These are phyloP conservation scores for Brachionus calyciflorus DNA, from an alignment of 1,140 invertebrate species.

Conservation along the genomic window DNA sequence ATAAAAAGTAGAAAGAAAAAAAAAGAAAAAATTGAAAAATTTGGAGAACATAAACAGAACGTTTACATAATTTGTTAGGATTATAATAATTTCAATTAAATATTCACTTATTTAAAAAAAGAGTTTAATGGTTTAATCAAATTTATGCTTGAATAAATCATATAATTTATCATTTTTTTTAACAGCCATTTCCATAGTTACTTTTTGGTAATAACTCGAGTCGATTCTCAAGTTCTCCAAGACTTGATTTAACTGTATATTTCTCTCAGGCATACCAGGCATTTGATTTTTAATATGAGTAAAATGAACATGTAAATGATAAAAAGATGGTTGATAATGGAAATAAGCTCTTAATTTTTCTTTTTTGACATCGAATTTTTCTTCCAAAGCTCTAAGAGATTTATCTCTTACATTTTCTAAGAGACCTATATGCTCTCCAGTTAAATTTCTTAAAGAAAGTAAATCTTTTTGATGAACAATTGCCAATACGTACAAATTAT, in stretches of 20 bases:
- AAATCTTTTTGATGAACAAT: slow-evolving; percentile 72
- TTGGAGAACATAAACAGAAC: too few relatives aligned
- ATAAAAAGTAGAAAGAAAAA: too few relatives aligned
- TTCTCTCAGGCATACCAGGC: slow-evolving; percentile 72
- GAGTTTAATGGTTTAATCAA: background rate
- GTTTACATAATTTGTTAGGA: too few relatives aligned
- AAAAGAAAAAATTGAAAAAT: too few relatives aligned
- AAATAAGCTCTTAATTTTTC: slow-evolving; percentile 76
- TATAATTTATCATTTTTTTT: slow-evolving; percentile 54
- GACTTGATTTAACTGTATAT: slow-evolving; percentile 81
- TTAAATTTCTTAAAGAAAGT: slow-evolving; percentile 79
- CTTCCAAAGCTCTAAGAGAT: slow-evolving; percentile 71
- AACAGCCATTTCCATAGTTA: slow-evolving; percentile 66
- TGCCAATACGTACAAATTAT: slow-evolving; percentile 78
- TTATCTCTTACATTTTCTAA: slow-evolving; percentile 75
- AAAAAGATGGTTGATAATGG: slow-evolving; percentile 94
- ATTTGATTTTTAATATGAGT: slow-evolving; percentile 77
- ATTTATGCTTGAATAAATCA: slow-evolving; percentile 50
- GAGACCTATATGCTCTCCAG: slow-evolving; percentile 72
- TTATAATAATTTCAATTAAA: too few relatives aligned
- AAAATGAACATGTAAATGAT: slow-evolving; percentile 92
- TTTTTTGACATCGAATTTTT: slow-evolving; percentile 73
- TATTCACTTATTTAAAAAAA: too few relatives aligned
- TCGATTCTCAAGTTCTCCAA: slow-evolving; percentile 82
- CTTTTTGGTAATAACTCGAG: slow-evolving; percentile 77